A percentile compares a stretch with the other conserved stretches of the same genome.
Evolutionary conservation across 2,797 vertebrate species (phyloP).

Genomic region (Gouania willdenowi): DNA sequence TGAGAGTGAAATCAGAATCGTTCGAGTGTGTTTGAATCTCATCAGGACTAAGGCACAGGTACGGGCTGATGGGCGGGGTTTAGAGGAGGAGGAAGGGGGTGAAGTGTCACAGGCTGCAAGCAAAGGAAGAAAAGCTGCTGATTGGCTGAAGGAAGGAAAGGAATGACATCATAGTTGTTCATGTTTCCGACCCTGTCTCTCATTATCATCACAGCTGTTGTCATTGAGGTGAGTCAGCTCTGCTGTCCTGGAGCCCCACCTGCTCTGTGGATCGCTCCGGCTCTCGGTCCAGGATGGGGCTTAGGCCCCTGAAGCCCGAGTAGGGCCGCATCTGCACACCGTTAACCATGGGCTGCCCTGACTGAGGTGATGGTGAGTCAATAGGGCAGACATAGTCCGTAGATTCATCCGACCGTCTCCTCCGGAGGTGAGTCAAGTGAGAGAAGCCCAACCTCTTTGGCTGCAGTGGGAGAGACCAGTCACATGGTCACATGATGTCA

Average conservation of each 20-base stretch:
- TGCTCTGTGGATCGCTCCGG: conserved; percentile 79
- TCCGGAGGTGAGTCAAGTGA: conserved; percentile 88
- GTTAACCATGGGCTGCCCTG: conserved; percentile 47
- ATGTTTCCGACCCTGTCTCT: not conserved
- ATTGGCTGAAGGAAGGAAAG: conserved; percentile 37
- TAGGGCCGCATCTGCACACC: conserved; percentile 75
- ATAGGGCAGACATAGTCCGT: conserved; percentile 91
- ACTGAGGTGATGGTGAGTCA: conserved; percentile 53
- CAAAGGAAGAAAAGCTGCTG: conserved; percentile 54
- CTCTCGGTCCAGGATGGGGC: conserved; percentile 79
- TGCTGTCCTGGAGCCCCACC: conserved; percentile 77
- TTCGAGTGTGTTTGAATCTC: conserved; percentile 16
- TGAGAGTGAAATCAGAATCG: no score
- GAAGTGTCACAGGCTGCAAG: conserved; percentile 56
- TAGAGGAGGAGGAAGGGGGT: conserved; percentile 19
- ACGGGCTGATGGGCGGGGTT: conserved; percentile 42
- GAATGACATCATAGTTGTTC: conserved; percentile 9
- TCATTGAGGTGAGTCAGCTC: conserved; percentile 64
- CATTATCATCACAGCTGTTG: conserved; percentile 11
- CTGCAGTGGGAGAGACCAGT: conserved; percentile 70
- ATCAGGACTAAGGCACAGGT: conserved; percentile 50
- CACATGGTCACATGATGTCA: no score
- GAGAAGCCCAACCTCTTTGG: conserved; percentile 94
- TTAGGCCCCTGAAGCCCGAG: conserved; percentile 76
- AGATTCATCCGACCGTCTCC: conserved; percentile 87